Evolutionary conservation across 2,888 invertebrate species (phyloP).

Genomic region (Ormyrus rosae): DNA sequence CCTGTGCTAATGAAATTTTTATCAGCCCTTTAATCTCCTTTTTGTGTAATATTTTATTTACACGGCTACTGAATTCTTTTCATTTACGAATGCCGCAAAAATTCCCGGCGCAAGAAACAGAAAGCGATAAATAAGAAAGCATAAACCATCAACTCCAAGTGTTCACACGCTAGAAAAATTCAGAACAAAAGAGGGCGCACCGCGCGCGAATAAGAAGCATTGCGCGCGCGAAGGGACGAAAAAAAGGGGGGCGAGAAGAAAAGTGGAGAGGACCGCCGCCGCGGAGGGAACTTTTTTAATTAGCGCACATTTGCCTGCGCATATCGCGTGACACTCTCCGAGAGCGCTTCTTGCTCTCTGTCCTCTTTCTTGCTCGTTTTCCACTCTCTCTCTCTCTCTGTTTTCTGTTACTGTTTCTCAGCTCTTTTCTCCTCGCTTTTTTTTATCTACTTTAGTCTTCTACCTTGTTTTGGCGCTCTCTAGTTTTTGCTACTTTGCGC

Average conservation of each 20-base stretch:
- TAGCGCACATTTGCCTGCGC: constrained; percentile 61
- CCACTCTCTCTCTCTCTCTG: not conserved
- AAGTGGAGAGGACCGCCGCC: constrained; percentile 14
- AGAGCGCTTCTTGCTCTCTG: constrained; percentile 54
- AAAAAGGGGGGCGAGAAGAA: constrained; percentile 14
- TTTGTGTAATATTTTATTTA: too few species aligned
- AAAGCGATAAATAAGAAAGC: too few species aligned
- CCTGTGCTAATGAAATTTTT: too few species aligned
- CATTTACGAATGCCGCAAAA: too few species aligned
- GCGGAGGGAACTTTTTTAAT: constrained; percentile 60
- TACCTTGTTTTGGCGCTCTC: not conserved
- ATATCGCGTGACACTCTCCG: constrained; percentile 56
- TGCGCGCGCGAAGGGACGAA: not conserved
- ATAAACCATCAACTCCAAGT: too few species aligned
- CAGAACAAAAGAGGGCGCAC: constrained; percentile 15
- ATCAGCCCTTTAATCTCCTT: too few species aligned
- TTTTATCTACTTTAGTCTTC: not conserved
- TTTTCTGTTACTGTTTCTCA: constrained; percentile 3
- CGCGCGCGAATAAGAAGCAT: too few species aligned
- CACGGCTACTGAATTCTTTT: too few species aligned
- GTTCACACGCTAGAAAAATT: constrained; percentile 36
- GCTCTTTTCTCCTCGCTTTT: not conserved
- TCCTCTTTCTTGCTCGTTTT: constrained; percentile 41
- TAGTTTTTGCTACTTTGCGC: not conserved
- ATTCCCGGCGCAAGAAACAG: too few species aligned